Evolutionary conservation across 2,797 vertebrate genomes (phyloP), one percentile per base, ranked within the genome.

Genomic region (Paguma larvata): DNA sequence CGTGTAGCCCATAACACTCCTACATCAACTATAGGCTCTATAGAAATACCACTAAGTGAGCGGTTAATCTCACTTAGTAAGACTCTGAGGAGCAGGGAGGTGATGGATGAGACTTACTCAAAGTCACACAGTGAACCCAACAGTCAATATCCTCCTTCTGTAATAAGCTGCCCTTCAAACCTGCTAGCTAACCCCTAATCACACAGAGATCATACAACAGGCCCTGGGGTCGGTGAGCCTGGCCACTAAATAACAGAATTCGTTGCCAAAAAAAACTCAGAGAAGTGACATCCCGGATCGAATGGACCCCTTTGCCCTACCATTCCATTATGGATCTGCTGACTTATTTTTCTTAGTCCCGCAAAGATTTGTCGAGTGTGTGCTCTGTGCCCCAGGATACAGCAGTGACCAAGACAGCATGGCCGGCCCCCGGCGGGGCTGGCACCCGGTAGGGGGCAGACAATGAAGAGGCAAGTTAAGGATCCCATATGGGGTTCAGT

Each of bases 251-350:
- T 84, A 12, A 15, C 25, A 18, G n/a, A 87, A 84, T 46, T 85
- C 8, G 12, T 79, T 62, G 56, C 38, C 21, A 15, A 14, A 88
- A 87, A 51, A 41, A 70, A 63, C 44, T 96, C 79, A 59, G 68
- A 46, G 84, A 93, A 48, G 56, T 68, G 14, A 63, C 19, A 80
- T 84, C 13, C 6, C 59, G 27, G 21, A 32, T 30, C 53, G 2
- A 65, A 67, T 63, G 30, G 14, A 34, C 75, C 8, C 68, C 59
- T 87, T 21, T 53, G 6, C 27, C 46, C 6, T 70, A 72, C 32
- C 46, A 73, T 53, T 5, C 68, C 30, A 44, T 67, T 94, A 89
- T 62, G 62, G 44, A 77, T 79, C 59, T 65, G 5, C 25, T 93
- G 13, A 18, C 12, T 59, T 53, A 63, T 73, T 83, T 56, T 38